These are phyloP conservation scores for Brachyalestes nurse DNA, from an alignment of 2,797 vertebrate genomes.

Conservation along the genomic window DNA sequence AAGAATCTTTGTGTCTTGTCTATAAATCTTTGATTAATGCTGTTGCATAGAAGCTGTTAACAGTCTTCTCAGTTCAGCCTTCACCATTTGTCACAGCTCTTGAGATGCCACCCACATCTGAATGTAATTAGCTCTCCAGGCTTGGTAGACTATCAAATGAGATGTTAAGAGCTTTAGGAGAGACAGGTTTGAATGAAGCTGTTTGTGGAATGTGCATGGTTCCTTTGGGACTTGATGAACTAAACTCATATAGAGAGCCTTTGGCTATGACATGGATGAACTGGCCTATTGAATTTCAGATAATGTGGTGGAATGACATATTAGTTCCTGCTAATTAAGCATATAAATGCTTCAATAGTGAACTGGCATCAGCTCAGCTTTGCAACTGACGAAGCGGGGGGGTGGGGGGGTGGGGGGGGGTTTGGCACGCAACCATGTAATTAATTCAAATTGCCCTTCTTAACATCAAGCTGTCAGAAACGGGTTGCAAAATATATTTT, in stretches of 20 bases:
- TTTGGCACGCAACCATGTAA: constrained; percentile 59
- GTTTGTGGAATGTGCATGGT: constrained; percentile 60
- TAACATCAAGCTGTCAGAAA: constrained; percentile 60
- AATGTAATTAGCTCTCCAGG: constrained; percentile 43
- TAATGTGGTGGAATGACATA: constrained; percentile 57
- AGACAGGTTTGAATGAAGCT: constrained; percentile 61
- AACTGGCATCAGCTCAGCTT: constrained; percentile 62
- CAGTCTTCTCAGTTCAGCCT: constrained; percentile 5
- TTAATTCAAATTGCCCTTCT: constrained; percentile 63
- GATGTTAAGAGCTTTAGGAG: constrained; percentile 62
- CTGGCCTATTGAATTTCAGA: constrained; percentile 59
- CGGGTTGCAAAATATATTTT: constrained; percentile 9
- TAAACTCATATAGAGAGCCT: constrained; percentile 46
- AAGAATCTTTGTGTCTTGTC: constrained; percentile 4
- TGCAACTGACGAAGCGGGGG: too few species aligned
- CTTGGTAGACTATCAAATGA: constrained; percentile 52
- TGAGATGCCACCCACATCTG: constrained; percentile 34
- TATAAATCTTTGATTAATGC: constrained; percentile 14
- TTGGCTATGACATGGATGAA: constrained; percentile 64
- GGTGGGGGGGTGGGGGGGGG: constrained; percentile 53
- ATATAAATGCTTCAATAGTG: constrained; percentile 59
- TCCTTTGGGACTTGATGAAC: constrained; percentile 44
- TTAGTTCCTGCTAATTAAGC: constrained; percentile 66
- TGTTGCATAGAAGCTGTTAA: constrained; percentile 6
- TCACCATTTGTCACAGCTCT: constrained; percentile 19